Evolutionary conservation across 2,113 vertebrate species (phyloP).

Genomic region (Channa maculata): DNA sequence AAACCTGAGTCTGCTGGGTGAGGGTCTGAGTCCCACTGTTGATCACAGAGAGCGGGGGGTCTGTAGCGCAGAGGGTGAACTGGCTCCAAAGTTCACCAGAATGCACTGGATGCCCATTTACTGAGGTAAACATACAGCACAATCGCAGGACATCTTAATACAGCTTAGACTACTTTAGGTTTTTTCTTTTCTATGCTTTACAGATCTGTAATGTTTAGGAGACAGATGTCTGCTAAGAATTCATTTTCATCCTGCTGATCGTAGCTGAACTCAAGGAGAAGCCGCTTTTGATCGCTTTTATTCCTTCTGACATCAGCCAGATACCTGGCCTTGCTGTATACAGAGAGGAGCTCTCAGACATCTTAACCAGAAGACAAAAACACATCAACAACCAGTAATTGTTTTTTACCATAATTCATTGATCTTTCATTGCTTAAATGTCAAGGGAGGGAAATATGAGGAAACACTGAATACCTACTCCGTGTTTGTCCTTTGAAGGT

Average conservation of each 20-base stretch:
- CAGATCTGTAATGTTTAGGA: too few species aligned
- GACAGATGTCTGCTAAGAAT: constrained; percentile 11
- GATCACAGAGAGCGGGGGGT: constrained; percentile 77
- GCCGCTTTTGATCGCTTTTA: constrained; percentile 19
- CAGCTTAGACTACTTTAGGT: constrained; percentile 11
- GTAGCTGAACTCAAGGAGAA: not conserved
- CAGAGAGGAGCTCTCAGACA: constrained; percentile 3
- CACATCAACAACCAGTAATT: not conserved
- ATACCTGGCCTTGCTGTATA: not conserved
- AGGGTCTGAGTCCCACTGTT: constrained; percentile 79
- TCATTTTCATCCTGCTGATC: constrained; percentile 7
- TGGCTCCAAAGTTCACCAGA: constrained; percentile 74
- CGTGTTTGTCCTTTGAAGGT: constrained; percentile 62
- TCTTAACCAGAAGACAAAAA: constrained; percentile 5
- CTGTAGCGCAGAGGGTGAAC: constrained; percentile 65
- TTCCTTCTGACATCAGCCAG: constrained; percentile 22
- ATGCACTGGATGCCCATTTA: constrained; percentile 76
- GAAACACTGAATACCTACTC: constrained; percentile 33
- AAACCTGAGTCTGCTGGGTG: constrained; percentile 81
- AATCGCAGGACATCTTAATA: constrained; percentile 4
- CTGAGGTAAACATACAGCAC: constrained; percentile 63
- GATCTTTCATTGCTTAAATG: constrained; percentile 52
- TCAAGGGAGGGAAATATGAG: constrained; percentile 51
- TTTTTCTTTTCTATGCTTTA: not conserved
- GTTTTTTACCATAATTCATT: constrained; percentile 23